Evolutionary conservation across 2,888 invertebrate genomes (phyloP).

Genomic region (Meteorus cinctellus): DNA sequence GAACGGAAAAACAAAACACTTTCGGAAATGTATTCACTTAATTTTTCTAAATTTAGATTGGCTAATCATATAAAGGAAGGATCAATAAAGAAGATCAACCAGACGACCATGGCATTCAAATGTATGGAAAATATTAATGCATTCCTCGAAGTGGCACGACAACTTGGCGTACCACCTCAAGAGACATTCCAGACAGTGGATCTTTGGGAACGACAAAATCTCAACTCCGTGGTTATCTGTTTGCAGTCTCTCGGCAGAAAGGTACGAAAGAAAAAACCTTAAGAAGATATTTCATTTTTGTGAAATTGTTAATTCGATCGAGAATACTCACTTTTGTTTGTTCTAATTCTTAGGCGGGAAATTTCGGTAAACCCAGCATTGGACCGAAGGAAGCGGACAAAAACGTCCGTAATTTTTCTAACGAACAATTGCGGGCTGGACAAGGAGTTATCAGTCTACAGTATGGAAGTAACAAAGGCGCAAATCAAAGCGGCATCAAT

Average conservation of each 20-base stretch:
- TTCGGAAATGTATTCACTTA: constrained; percentile 22
- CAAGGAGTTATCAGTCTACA: constrained; percentile 95
- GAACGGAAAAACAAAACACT: background rate
- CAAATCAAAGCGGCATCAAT: constrained; percentile 96
- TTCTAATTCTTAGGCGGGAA: constrained; percentile 79
- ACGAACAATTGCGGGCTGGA: constrained; percentile 94
- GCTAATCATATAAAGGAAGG: constrained; percentile 90
- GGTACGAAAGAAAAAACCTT: constrained; percentile 74
- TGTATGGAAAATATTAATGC: constrained; percentile 99
- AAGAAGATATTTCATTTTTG: background rate
- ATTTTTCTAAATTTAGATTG: constrained; percentile 76
- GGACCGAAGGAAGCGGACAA: constrained; percentile 98
- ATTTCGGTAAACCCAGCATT: constrained; percentile 89
- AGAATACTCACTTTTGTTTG: constrained; percentile 18
- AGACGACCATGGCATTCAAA: constrained; percentile 93
- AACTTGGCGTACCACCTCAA: constrained; percentile 92
- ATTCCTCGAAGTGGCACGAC: constrained; percentile 88
- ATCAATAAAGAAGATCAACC: constrained; percentile 92
- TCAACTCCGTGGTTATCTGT: constrained; percentile 96
- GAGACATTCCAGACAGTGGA: constrained; percentile 99
- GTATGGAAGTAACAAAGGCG: constrained; percentile 98
- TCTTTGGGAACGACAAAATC: constrained; percentile 96
- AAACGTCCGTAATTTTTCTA: constrained; percentile 93
- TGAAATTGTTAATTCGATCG: too few relatives aligned
- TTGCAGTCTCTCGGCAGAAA: constrained; percentile 96